Conservation (phyloP, 2,797 vertebrate species). For the Hirundo rustica region DNA sequence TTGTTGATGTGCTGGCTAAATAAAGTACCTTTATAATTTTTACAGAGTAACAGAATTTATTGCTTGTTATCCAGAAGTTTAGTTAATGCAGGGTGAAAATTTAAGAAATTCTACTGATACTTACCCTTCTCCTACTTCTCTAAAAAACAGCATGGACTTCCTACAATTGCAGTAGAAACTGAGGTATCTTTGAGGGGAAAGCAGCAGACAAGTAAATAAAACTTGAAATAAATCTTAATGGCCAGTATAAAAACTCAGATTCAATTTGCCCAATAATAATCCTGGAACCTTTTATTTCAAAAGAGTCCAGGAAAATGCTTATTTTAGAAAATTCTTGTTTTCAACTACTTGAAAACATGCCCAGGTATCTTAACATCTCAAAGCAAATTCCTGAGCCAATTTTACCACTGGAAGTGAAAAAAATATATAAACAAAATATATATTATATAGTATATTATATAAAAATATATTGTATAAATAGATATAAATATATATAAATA, state of each 20-base stretch:
- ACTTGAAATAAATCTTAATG: not conserved
- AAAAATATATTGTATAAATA: too few relatives aligned
- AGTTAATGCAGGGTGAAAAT: not conserved
- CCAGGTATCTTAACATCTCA: not conserved
- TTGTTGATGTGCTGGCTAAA: not conserved
- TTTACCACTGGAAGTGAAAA: not conserved
- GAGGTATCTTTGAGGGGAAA: not conserved
- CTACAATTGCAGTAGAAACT: not conserved
- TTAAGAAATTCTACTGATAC: not conserved
- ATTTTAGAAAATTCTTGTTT: not conserved
- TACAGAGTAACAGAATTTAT: not conserved
- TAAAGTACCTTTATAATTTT: not conserved
- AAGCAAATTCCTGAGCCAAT: not conserved
- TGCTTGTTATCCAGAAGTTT: not conserved
- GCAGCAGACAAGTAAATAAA: not conserved
- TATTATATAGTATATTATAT: too few relatives aligned
- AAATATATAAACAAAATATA: not conserved
- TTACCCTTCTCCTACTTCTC: not conserved
- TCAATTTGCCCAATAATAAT: not conserved
- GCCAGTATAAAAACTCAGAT: not conserved
- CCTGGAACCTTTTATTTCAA: not conserved
- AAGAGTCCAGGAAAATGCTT: not conserved
- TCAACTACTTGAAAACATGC: not conserved
- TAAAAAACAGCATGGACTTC: not conserved
- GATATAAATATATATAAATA: too few relatives aligned